phyloP scores from a whole-genome alignment of 2,888 invertebrate species.

The Xestoiulus laeticollis region DNA sequence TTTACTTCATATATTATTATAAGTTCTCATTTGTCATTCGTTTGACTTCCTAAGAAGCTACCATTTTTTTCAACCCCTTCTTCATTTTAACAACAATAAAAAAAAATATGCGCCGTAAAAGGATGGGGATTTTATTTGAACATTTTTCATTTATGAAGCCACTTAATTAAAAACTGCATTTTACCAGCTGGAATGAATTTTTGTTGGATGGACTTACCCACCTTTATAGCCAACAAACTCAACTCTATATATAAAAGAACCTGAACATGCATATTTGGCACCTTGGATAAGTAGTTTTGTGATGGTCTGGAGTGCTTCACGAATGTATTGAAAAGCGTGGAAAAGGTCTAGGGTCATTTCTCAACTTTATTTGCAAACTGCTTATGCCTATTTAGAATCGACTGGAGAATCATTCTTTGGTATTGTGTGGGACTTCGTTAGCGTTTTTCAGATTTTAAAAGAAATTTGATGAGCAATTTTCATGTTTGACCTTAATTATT shows the following conservation, averaged over 20 bases:
- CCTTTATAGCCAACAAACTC: background rate
- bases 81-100: background rate
- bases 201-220: background rate
- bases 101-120: background rate
- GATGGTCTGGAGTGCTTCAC: background rate
- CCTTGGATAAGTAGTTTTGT: background rate
- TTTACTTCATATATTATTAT: background rate
- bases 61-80: background rate
- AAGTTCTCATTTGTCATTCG: slow-evolving; percentile 47
- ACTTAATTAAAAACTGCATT: slow-evolving; percentile 5
- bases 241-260: background rate
- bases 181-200: slow-evolving; percentile 22
- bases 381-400: background rate
- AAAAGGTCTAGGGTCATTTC: too few species aligned
- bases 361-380: background rate
- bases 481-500: too few species aligned
- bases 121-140: background rate
- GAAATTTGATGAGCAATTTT: too few species aligned
- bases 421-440: background rate
- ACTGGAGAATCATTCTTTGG: background rate
- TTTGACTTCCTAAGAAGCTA: slow-evolving; percentile 45
- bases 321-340: background rate
- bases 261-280: background rate
- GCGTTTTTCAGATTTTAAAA: background rate
- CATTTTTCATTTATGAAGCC: slow-evolving; percentile 16